These are phyloP conservation scores for Tyrannus savana DNA, from an alignment of 2,113 vertebrate species.

Conservation along the genomic window DNA sequence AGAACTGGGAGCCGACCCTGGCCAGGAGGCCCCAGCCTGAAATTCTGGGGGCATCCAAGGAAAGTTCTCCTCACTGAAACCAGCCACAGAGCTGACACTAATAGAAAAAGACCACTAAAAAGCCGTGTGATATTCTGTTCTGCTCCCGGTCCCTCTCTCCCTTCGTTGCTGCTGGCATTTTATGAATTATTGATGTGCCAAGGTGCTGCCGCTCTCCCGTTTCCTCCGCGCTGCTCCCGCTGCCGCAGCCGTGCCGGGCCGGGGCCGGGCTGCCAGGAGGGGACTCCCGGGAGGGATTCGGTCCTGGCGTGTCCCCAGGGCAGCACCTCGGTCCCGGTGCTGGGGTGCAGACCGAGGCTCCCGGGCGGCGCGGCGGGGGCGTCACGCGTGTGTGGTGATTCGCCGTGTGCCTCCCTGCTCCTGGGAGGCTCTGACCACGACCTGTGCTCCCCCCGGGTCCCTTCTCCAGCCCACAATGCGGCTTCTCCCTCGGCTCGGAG, in stretches of 20 bases:
- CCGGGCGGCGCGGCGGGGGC: accelerated
- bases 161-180: slow-evolving; percentile 88
- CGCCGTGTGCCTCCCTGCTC: neutral
- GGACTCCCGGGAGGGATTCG: accelerated
- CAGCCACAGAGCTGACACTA: slow-evolving; percentile 80
- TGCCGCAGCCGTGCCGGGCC: neutral
- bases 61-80: slow-evolving; percentile 65
- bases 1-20: neutral
- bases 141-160: slow-evolving; percentile 82
- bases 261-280: neutral
- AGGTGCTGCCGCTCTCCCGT: slow-evolving; percentile 75
- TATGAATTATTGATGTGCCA: slow-evolving; percentile 89
- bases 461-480: neutral
- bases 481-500: neutral
- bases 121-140: slow-evolving; percentile 80
- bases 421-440: accelerated
- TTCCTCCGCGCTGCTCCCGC: slow-evolving; percentile 57
- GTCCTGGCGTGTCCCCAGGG: neutral
- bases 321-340: neutral
- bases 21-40: neutral
- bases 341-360: accelerated
- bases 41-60: slow-evolving; percentile 28
- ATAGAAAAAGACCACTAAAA: slow-evolving; percentile 88
- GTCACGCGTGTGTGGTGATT: accelerated
- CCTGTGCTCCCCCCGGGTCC: accelerated